phyloP scores from a whole-genome alignment of 1,140 invertebrate genomes.

The Ceratosolen fusciceps region DNA sequence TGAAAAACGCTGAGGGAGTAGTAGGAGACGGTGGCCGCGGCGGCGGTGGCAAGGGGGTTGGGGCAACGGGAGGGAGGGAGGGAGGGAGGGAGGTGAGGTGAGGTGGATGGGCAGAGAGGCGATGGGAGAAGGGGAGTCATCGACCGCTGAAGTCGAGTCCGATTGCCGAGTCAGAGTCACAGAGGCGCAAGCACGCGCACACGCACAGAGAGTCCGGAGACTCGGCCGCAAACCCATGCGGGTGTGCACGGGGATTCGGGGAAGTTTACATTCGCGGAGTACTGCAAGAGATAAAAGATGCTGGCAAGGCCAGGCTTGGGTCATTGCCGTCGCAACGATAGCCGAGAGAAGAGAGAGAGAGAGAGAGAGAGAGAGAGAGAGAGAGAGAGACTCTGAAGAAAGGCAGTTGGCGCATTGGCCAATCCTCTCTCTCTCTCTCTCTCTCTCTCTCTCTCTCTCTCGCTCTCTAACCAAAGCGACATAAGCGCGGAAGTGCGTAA shows the following conservation, averaged over 20 bases:
- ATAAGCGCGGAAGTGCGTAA: slow-evolving; percentile 1
- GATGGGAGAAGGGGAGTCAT: background rate
- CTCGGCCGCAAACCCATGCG: too few relatives aligned
- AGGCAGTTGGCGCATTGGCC: slow-evolving; percentile 54
- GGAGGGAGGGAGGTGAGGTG: background rate
- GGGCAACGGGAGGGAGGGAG: background rate
- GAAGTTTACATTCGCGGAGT: slow-evolving; percentile 14
- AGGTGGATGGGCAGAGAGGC: slow-evolving; percentile 3
- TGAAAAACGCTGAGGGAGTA: slow-evolving; percentile 3
- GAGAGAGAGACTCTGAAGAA: too few relatives aligned
- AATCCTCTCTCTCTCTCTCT: too few relatives aligned
- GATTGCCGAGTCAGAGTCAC: slow-evolving; percentile 19
- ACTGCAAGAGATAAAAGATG: slow-evolving; percentile 60
- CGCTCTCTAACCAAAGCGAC: slow-evolving; percentile 33
- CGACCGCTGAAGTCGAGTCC: slow-evolving; percentile 37
- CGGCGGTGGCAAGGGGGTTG: background rate
- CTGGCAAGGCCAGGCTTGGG: slow-evolving; percentile 65
- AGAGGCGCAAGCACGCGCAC: too few relatives aligned
- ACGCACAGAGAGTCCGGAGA: too few relatives aligned
- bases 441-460: too few relatives aligned
- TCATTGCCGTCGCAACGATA: slow-evolving; percentile 61
- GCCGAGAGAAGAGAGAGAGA: background rate
- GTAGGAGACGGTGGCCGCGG: background rate
- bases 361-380: background rate
- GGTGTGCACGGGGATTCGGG: background rate